A percentile compares a stretch with the other conserved stretches of the same genome.
phyloP scores from a whole-genome alignment of 2,113 vertebrate genomes.

The Corythaixoides concolor region DNA sequence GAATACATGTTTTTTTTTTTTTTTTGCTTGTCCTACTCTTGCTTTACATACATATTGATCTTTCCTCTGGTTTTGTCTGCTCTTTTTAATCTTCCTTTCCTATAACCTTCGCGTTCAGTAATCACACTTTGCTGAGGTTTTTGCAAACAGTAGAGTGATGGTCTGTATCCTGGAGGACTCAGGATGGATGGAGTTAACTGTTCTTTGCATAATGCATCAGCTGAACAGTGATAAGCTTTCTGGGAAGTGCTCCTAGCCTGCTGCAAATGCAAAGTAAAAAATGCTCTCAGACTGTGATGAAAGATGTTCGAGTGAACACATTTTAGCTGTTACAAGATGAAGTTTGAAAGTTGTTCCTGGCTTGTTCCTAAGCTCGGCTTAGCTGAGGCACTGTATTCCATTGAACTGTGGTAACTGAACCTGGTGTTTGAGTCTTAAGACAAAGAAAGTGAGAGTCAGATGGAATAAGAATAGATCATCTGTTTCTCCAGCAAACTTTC shows the following conservation, averaged over 20 bases:
- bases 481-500: background rate
- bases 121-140: background rate
- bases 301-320: background rate
- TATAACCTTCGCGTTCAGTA: background rate
- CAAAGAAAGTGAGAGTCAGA: background rate
- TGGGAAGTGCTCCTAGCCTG: background rate
- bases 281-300: background rate
- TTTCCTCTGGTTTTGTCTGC: background rate
- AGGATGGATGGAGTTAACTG: background rate
- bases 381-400: background rate
- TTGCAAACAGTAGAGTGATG: background rate
- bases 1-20: background rate
- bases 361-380: background rate
- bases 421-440: background rate
- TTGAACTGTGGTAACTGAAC: background rate
- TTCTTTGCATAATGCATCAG: background rate
- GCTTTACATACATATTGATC: background rate
- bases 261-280: background rate
- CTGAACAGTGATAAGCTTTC: fast-evolving
- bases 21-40: background rate
- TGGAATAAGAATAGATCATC: background rate
- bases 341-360: background rate
- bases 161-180: background rate
- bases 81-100: background rate
- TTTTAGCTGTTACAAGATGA: background rate